Evolutionary conservation across 1,140 invertebrate genomes (phyloP).

Genomic region (Asobara japonica): DNA sequence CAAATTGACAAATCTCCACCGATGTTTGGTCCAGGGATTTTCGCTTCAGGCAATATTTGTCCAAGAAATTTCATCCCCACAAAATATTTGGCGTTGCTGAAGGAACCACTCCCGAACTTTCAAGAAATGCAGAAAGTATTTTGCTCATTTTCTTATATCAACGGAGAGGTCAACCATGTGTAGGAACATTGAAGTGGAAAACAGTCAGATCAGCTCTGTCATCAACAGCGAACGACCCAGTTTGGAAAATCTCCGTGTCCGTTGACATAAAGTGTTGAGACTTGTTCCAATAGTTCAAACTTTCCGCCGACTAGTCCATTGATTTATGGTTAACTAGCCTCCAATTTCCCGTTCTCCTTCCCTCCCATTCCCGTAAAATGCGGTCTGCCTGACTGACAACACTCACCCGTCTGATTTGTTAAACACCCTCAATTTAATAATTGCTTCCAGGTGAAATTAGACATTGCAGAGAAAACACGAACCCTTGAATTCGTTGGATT

Average conservation of each 20-base stretch:
- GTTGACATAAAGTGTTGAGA: background rate
- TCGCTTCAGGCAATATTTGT: no score
- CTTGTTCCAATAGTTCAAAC: background rate
- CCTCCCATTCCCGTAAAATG: background rate
- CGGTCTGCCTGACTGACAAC: background rate
- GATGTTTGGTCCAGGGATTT: no score
- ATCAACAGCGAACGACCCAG: background rate
- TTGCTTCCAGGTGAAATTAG: slow-evolving; percentile 69
- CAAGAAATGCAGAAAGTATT: background rate
- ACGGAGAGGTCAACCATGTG: background rate
- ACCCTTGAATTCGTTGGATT: slow-evolving; percentile 85
- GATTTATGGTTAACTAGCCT: background rate
- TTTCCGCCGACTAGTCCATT: background rate
- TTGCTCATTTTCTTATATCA: background rate
- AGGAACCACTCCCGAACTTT: background rate
- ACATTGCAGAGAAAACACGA: slow-evolving; percentile 79
- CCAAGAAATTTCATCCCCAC: no score
- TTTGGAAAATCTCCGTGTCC: background rate
- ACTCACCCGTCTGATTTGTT: background rate
- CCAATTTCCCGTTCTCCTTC: background rate
- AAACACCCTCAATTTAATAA: background rate
- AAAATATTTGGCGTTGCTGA: no score
- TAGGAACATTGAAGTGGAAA: background rate
- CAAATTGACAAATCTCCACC: no score
- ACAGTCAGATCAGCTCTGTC: background rate